These are phyloP conservation scores for Phenganax subtilis DNA, from an alignment of 92 coral and sea anemone genomes.

Conservation along the genomic window DNA sequence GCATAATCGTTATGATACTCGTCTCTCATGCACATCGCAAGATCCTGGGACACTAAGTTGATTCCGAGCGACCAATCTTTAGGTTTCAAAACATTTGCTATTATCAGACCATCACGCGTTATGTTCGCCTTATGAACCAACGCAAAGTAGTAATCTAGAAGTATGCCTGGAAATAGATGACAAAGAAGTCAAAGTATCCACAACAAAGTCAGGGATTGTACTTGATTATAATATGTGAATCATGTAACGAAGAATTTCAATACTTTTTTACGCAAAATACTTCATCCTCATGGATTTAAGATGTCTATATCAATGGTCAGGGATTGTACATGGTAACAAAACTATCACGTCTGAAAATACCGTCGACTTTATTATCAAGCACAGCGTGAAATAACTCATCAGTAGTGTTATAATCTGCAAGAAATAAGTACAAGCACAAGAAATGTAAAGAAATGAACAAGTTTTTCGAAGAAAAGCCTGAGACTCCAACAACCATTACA, in stretches of 20 bases:
- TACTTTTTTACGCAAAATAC: too few species aligned
- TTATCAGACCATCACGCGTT: slow-evolving; percentile 53
- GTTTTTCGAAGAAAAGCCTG: not conserved
- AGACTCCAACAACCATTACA: slow-evolving; percentile 10
- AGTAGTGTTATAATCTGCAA: slow-evolving; percentile 53
- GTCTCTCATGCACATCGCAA: slow-evolving; percentile 58
- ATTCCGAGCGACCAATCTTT: slow-evolving; percentile 68
- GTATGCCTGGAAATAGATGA: slow-evolving; percentile 53
- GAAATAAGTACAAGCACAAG: not conserved
- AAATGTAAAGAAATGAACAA: not conserved
- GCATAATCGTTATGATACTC: slow-evolving; percentile 49
- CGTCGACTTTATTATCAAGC: slow-evolving; percentile 54
- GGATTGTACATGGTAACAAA: not conserved
- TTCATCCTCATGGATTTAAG: too few species aligned
- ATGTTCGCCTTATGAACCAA: slow-evolving; percentile 29
- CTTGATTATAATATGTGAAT: not conserved
- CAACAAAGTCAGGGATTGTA: not conserved
- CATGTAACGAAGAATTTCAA: too few species aligned
- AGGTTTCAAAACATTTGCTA: slow-evolving; percentile 52
- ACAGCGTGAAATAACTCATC: slow-evolving; percentile 54
- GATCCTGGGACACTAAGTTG: slow-evolving; percentile 48
- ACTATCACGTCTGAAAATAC: slow-evolving; percentile 25
- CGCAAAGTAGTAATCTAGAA: slow-evolving; percentile 68
- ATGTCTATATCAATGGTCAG: too few species aligned
- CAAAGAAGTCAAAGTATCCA: not conserved